phyloP scores from a whole-genome alignment of 2,888 invertebrate genomes.

The Nomada hirtipes region DNA sequence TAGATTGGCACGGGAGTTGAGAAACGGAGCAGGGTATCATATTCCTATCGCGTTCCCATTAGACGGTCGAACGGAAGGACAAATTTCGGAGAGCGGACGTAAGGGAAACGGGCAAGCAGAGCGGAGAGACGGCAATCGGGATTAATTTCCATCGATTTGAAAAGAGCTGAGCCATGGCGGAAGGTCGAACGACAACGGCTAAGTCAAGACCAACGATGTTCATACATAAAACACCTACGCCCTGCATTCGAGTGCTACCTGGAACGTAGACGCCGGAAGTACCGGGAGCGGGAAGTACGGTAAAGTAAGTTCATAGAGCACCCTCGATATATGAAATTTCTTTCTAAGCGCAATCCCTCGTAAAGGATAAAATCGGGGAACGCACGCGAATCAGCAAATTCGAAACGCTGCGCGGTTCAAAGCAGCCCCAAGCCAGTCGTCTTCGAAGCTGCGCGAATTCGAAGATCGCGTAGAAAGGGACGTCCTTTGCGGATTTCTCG shows the following conservation, averaged over 20 bases:
- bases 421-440: constrained; percentile 8
- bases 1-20: background rate
- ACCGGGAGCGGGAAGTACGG: constrained; percentile 39
- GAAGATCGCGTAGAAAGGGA: constrained; percentile 16
- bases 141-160: constrained; percentile 71
- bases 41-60: constrained; percentile 46
- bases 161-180: background rate
- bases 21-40: constrained; percentile 44
- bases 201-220: background rate
- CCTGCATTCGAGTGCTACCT: constrained; percentile 40
- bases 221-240: constrained; percentile 45
- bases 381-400: background rate
- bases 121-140: constrained; percentile 31
- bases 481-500: constrained; percentile 54
- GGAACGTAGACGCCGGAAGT: constrained; percentile 37
- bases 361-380: background rate
- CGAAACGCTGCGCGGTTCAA: constrained; percentile 15
- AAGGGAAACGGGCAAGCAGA: constrained; percentile 27
- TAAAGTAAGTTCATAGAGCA: constrained; percentile 5
- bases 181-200: constrained; percentile 12
- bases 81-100: constrained; percentile 42
- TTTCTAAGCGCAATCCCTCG: too few species aligned
- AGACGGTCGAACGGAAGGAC: constrained; percentile 30
- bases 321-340: too few species aligned
- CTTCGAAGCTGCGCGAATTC: constrained; percentile 41